Conservation (phyloP, 2,113 vertebrate genomes). For the Sorex fumeus region DNA sequence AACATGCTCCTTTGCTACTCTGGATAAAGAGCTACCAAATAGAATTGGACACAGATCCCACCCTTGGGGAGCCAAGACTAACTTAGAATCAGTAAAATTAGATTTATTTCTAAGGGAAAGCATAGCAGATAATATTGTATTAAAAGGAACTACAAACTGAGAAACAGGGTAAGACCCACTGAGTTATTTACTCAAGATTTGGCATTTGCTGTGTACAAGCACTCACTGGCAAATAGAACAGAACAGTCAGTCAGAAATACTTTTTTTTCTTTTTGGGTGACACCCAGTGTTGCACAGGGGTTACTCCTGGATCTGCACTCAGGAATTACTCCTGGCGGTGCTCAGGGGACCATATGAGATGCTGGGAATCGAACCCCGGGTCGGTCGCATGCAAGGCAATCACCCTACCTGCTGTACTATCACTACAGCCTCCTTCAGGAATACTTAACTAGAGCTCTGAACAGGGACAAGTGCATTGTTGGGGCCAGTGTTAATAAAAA, state of each 20-base stretch:
- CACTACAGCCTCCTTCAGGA: no score
- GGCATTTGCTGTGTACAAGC: not conserved
- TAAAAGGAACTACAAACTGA: conserved; percentile 29
- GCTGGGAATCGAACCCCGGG: no score
- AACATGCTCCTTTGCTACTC: not conserved
- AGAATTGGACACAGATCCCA: not conserved
- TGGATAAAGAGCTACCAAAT: not conserved
- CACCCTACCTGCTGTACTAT: no score
- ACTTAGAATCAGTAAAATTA: conserved; percentile 4
- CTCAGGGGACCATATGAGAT: no score
- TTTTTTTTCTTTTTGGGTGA: no score
- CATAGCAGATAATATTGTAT: not conserved
- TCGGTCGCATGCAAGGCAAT: no score
- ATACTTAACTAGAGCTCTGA: not conserved
- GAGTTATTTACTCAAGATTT: not conserved
- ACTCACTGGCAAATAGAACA: not conserved
- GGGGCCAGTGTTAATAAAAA: not conserved
- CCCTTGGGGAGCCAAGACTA: not conserved
- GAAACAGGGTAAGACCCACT: not conserved
- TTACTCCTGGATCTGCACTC: no score
- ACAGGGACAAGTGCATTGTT: not conserved
- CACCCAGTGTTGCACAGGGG: no score
- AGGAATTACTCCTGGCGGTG: no score
- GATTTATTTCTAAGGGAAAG: conserved; percentile 44
- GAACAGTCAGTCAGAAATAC: not conserved